A percentile compares a stretch with the other conserved stretches of the same genome.
phyloP scores from a whole-genome alignment of 64 coral and sea anemone species.

The Pachyseris speciosa region DNA sequence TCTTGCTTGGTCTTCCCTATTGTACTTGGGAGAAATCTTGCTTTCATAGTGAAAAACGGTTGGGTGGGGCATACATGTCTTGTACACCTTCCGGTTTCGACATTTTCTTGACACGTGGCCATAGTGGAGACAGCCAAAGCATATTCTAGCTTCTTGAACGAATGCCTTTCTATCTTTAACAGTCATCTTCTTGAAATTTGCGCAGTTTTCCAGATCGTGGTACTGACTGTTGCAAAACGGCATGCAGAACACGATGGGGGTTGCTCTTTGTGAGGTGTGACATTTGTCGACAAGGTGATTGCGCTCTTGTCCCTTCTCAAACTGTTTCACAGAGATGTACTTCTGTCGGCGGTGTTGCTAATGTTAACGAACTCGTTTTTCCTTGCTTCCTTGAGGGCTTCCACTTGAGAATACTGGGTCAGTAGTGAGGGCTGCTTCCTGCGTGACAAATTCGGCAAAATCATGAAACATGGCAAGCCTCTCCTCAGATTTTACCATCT shows the following conservation, averaged over 20 bases:
- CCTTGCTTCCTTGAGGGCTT: constrained; percentile 22
- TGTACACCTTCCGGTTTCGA: constrained; percentile 3
- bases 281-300: constrained; percentile 25
- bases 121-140: constrained; percentile 36
- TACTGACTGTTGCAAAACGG: not conserved
- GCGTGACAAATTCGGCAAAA: constrained; percentile 46
- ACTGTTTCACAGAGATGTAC: too few relatives aligned
- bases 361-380: not conserved
- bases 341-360: constrained; percentile 18
- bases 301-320: not conserved
- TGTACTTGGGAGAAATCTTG: not conserved
- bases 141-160: constrained; percentile 42
- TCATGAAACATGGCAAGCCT: constrained; percentile 27
- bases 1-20: constrained; percentile 18
- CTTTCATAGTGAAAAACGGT: constrained; percentile 2
- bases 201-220: constrained; percentile 25
- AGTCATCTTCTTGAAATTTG: constrained; percentile 12
- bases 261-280: not conserved
- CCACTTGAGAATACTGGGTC: constrained; percentile 65
- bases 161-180: constrained; percentile 15
- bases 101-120: constrained; percentile 47
- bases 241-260: not conserved
- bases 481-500: constrained; percentile 15
- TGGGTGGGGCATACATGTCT: constrained; percentile 20
- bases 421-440: constrained; percentile 40